Percentiles rank a stretch among this genome's conserved stretches.
Evolutionary conservation across 1,140 invertebrate genomes (phyloP).

Genomic region (Lepidurus couesii): DNA sequence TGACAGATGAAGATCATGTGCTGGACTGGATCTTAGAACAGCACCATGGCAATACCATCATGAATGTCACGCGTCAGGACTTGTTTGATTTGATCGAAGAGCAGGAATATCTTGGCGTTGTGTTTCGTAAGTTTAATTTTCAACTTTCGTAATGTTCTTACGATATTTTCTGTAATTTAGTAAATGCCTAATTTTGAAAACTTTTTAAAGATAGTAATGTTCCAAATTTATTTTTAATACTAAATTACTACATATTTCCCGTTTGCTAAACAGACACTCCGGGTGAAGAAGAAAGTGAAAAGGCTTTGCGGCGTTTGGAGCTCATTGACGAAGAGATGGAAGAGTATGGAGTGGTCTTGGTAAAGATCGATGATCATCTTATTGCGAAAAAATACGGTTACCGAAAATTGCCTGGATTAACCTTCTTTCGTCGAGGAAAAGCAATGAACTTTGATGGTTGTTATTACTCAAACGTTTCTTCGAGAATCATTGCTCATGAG

Average conservation of each 20-base stretch:
- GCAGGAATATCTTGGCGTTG: conserved; percentile 84
- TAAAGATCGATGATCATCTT: conserved; percentile 78
- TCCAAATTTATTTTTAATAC: background rate
- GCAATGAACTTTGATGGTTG: conserved; percentile 81
- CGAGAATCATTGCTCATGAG: background rate
- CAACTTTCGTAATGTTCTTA: background rate
- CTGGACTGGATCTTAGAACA: conserved; percentile 86
- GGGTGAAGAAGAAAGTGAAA: conserved; percentile 68
- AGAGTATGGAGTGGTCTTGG: conserved; percentile 86
- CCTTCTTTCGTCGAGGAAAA: conserved; percentile 85
- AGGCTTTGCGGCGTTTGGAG: conserved; percentile 75
- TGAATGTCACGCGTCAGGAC: conserved; percentile 78
- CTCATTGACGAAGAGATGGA: conserved; percentile 84
- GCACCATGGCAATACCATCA: conserved; percentile 87
- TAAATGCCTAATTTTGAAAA: conserved; percentile 22
- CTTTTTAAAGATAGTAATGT: conserved; percentile 24
- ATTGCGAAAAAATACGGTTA: conserved; percentile 94
- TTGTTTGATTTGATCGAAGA: conserved; percentile 80
- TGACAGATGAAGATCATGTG: conserved; percentile 71
- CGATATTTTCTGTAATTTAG: conserved; percentile 16
- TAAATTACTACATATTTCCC: too few species aligned
- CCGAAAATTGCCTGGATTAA: conserved; percentile 79
- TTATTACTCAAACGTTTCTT: conserved; percentile 20
- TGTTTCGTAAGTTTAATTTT: conserved; percentile 73
- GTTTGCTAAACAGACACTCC: conserved; percentile 61